Percentiles rank a stretch among this genome's conserved stretches.
phyloP scores from a whole-genome alignment of 1,140 invertebrate genomes.

The Bombus impatiens region DNA sequence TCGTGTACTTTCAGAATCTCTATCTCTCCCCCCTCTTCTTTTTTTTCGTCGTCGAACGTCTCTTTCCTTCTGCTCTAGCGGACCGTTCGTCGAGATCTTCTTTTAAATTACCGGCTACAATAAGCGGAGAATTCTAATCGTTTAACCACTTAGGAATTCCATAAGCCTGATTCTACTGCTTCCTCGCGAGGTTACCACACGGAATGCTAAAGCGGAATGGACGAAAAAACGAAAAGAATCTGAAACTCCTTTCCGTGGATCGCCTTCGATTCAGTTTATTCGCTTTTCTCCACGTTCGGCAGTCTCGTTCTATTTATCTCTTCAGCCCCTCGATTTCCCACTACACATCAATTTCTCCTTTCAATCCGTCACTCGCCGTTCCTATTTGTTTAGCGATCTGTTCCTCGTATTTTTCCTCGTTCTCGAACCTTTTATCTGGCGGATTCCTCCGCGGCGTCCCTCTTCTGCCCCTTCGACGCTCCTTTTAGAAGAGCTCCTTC shows the following conservation, averaged over 20 bases:
- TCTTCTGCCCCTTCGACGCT: not conserved
- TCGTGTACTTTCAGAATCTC: conserved; percentile 1
- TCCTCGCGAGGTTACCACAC: not conserved
- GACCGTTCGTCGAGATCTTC: not conserved
- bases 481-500: conserved; percentile 32
- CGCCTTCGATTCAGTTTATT: not conserved
- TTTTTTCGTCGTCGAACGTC: not conserved
- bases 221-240: not conserved
- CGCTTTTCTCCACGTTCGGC: conserved; percentile 1
- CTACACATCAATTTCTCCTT: conserved; percentile 43
- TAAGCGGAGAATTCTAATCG: conserved; percentile 4
- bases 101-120: not conserved
- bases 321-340: conserved; percentile 33
- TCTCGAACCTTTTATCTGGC: conserved; percentile 14
- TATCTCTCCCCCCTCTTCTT: not conserved
- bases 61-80: not conserved
- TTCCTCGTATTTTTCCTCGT: conserved; percentile 32
- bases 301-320: conserved; percentile 22
- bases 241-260: not conserved
- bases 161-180: not conserved
- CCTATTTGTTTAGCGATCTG: conserved; percentile 49
- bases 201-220: not conserved
- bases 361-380: conserved; percentile 46
- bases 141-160: not conserved
- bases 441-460: conserved; percentile 18